phyloP scores from a whole-genome alignment of 1,140 invertebrate genomes.

The Doryteuthis pealeii region DNA sequence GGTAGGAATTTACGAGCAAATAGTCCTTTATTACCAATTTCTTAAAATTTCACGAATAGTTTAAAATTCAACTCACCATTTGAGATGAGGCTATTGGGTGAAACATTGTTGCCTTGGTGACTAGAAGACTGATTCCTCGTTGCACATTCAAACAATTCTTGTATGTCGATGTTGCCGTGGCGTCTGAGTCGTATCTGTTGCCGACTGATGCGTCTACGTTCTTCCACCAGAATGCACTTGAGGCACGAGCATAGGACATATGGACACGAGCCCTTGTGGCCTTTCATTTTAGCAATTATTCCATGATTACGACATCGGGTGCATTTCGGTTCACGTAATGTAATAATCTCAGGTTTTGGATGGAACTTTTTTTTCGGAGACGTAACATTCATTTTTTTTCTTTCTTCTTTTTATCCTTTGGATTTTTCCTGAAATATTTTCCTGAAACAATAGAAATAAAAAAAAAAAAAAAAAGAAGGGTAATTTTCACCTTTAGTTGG shows the following conservation, averaged over 20 bases:
- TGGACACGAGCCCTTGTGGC: slow-evolving; percentile 13
- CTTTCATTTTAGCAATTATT: slow-evolving; percentile 80
- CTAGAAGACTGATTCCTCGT: too few species aligned
- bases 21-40: too few species aligned
- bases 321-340: slow-evolving; percentile 79
- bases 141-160: neutral
- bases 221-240: slow-evolving; percentile 10
- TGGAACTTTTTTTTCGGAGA: neutral
- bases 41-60: too few species aligned
- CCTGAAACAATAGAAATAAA: too few species aligned
- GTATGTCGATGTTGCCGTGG: neutral
- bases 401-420: slow-evolving; percentile 1
- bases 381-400: neutral
- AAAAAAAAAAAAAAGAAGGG: too few species aligned
- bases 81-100: too few species aligned
- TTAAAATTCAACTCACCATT: too few species aligned
- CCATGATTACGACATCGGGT: slow-evolving; percentile 91
- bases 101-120: too few species aligned
- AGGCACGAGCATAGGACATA: neutral
- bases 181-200: slow-evolving; percentile 3
- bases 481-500: too few species aligned
- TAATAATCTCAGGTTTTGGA: too few species aligned
- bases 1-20: too few species aligned
- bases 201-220: neutral
- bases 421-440: too few species aligned